Conservation (phyloP, 53 echinoderm and acorn worm species). For the Patiria pectinifera region DNA sequence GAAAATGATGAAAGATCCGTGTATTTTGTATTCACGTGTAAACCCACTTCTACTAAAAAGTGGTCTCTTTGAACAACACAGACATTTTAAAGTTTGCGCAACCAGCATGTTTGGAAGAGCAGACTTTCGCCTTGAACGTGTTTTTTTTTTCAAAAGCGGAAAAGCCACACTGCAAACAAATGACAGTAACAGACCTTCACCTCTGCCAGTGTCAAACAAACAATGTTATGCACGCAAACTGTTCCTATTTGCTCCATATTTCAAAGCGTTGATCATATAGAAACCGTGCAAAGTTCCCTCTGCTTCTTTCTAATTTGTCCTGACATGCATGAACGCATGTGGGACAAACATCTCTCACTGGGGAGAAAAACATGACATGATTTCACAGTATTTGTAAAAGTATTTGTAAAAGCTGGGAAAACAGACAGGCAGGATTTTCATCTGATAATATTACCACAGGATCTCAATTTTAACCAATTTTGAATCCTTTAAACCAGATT, state of each 20-base stretch:
- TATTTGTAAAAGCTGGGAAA: neutral
- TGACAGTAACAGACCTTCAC: neutral
- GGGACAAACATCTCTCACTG: neutral
- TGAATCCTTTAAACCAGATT: too few species aligned
- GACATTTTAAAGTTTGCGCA: neutral
- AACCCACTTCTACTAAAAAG: neutral
- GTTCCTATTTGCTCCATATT: neutral
- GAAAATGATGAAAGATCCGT: neutral
- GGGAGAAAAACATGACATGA: neutral
- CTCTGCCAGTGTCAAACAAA: neutral
- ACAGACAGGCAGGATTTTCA: neutral
- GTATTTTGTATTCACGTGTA: neutral
- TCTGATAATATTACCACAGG: too few species aligned
- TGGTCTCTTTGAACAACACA: neutral
- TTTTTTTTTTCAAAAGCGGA: neutral
- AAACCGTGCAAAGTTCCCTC: neutral
- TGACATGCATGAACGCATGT: slow-evolving; percentile 13
- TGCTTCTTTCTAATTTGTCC: slow-evolving; percentile 17
- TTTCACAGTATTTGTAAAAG: neutral
- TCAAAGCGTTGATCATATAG: neutral
- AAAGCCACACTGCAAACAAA: neutral
- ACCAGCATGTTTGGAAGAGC: neutral
- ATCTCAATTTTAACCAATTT: too few species aligned
- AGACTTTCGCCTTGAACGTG: neutral
- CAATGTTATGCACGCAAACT: neutral